Percentiles rank a stretch among this genome's conserved stretches.
phyloP scores from a whole-genome alignment of 2,888 invertebrate genomes.

The Sinopyrophorus schimmeli region DNA sequence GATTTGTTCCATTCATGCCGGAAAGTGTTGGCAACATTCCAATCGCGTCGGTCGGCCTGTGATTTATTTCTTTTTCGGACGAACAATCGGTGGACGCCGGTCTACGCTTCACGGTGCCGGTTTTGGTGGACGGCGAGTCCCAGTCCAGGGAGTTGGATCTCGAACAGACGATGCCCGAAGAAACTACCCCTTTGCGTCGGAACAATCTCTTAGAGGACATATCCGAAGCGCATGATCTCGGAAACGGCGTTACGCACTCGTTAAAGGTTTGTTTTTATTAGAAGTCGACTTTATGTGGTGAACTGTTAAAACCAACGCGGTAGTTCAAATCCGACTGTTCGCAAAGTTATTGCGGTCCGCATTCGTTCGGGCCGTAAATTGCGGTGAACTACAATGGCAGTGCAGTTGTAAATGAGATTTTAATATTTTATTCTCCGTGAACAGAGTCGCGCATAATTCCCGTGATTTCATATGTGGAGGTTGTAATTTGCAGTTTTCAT shows the following conservation, averaged over 20 bases:
- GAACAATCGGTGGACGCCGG: conserved; percentile 56
- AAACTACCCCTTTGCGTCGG: conserved; percentile 41
- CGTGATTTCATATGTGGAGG: no score
- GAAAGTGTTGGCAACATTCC: conserved; percentile 2
- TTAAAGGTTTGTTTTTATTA: no score
- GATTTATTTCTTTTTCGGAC: conserved; percentile 23
- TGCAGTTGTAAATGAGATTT: conserved; percentile 16
- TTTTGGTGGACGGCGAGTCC: conserved; percentile 72
- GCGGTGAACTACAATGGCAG: conserved; percentile 4
- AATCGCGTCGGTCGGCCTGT: conserved; percentile 1
- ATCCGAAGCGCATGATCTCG: conserved; percentile 24
- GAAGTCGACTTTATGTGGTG: background rate
- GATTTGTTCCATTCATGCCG: conserved; percentile 3
- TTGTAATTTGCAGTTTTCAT: no score
- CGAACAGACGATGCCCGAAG: conserved; percentile 31
- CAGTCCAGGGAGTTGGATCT: conserved; percentile 62
- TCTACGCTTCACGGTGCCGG: conserved; percentile 72
- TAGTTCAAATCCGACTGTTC: conserved; percentile 6
- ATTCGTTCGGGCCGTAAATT: conserved; percentile 13
- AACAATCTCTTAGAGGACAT: conserved; percentile 39
- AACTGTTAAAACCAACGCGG: background rate
- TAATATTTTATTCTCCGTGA: conserved; percentile 20
- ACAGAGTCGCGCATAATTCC: no score
- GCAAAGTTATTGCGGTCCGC: conserved; percentile 2
- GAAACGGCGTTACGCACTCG: conserved; percentile 1